Conservation (phyloP, 1,140 invertebrate genomes). For the Mya arenaria region DNA sequence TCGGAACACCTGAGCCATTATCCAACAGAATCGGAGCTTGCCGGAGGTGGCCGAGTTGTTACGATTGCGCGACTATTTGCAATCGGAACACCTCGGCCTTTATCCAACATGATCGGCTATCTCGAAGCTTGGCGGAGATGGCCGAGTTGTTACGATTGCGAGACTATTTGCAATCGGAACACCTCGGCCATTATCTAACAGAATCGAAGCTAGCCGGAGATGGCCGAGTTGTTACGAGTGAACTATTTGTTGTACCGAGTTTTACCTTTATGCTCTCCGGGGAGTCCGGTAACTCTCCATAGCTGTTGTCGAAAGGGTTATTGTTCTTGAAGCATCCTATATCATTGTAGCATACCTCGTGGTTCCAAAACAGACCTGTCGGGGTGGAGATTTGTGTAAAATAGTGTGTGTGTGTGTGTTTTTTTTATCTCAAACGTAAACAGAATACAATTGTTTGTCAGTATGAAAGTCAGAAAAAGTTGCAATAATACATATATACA, state of each 20-base stretch:
- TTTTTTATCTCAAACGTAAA: no score
- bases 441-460: no score
- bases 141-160: not conserved
- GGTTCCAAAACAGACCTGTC: not conserved
- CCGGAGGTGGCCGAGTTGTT: no score
- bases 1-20: no score
- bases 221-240: not conserved
- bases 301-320: conserved; percentile 82
- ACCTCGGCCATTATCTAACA: not conserved
- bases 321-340: conserved; percentile 95
- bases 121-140: not conserved
- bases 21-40: no score
- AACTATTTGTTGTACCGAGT: conserved; percentile 54
- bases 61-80: no score
- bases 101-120: not conserved
- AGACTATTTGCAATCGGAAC: not conserved
- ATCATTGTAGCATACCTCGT: conserved; percentile 90
- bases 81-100: not conserved
- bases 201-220: not conserved
- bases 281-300: conserved; percentile 92
- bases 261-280: conserved; percentile 90
- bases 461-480: no score
- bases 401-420: no score
- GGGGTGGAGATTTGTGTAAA: no score
- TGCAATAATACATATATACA: no score